Evolutionary conservation across 2,797 vertebrate species (phyloP).

Genomic region (Enteromius radiatus): DNA sequence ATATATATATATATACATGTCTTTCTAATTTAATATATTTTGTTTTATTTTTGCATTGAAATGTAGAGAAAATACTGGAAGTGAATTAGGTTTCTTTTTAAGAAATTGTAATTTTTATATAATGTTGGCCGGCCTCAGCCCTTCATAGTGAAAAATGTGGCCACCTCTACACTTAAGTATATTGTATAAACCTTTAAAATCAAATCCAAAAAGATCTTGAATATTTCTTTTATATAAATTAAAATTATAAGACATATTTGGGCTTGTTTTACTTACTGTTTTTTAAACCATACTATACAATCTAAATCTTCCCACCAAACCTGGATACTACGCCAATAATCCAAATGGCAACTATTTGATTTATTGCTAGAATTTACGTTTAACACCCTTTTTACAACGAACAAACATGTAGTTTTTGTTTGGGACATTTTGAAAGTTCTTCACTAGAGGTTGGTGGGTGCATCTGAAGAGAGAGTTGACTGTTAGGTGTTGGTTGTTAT

Average conservation of each 20-base stretch:
- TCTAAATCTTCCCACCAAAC: no score
- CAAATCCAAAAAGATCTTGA: background rate
- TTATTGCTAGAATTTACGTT: background rate
- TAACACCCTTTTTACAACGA: background rate
- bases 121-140: background rate
- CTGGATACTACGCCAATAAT: background rate
- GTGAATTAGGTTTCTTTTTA: background rate
- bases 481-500: constrained; percentile 7
- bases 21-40: background rate
- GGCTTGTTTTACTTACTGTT: background rate
- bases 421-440: background rate
- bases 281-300: background rate
- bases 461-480: background rate
- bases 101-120: background rate
- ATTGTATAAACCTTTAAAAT: background rate
- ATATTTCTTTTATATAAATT: no score
- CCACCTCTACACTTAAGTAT: background rate
- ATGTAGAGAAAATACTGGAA: background rate
- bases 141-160: background rate
- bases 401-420: background rate
- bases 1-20: no score
- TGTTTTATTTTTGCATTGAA: background rate
- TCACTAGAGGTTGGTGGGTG: background rate
- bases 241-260: no score
- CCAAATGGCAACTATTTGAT: background rate